A percentile compares a stretch with the other conserved stretches of the same genome.
Evolutionary conservation across 2,113 vertebrate species (phyloP).

Genomic region (Chamaea fasciata): DNA sequence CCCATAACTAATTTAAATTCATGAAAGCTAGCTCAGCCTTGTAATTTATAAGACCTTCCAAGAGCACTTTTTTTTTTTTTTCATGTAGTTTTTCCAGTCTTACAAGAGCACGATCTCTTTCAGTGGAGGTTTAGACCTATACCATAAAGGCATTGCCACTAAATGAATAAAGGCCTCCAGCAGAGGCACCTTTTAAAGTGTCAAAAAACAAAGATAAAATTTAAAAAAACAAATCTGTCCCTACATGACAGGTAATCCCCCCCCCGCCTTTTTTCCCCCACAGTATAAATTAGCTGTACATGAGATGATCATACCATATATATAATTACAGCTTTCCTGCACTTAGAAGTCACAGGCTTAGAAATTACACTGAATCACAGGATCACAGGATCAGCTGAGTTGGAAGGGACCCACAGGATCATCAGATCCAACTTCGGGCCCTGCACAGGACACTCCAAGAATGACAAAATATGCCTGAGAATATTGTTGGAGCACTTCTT

Average conservation of each 20-base stretch:
- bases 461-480: not conserved
- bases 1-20: not conserved
- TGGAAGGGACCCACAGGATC: not conserved
- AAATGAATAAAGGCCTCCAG: not conserved
- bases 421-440: too few relatives aligned
- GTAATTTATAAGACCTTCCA: not conserved
- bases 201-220: not conserved
- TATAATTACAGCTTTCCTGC: not conserved
- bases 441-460: not conserved
- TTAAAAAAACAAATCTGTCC: rapidly evolving
- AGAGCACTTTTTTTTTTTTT: not conserved
- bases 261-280: rapidly evolving
- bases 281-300: not conserved
- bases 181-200: not conserved
- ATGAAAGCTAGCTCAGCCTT: not conserved
- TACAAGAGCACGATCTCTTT: not conserved
- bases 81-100: not conserved
- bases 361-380: not conserved
- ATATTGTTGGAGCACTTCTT: not conserved
- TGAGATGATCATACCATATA: not conserved
- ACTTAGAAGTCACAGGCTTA: not conserved
- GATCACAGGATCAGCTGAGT: not conserved
- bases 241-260: not conserved
- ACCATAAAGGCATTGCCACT: not conserved
- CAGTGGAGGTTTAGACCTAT: not conserved